Percentiles rank a stretch among this genome's conserved stretches.
Conservation (phyloP, 2,797 vertebrate species). For the Psittacula derbiana region DNA sequence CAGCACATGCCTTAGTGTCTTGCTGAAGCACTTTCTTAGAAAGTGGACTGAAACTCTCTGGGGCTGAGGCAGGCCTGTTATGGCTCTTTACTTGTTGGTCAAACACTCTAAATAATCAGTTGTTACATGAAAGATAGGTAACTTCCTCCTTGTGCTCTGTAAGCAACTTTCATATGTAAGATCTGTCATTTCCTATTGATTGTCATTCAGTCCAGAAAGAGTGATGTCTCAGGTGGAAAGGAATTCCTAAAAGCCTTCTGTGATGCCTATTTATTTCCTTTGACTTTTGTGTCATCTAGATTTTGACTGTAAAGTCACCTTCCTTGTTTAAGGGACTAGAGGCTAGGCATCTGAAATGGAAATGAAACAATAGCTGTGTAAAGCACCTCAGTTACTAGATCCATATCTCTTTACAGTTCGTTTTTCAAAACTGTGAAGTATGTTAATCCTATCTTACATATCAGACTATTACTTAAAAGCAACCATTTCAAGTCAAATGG, state of each 20-base stretch:
- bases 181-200: neutral
- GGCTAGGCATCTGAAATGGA: neutral
- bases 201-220: neutral
- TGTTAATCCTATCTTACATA: neutral
- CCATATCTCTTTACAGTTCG: neutral
- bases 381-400: neutral
- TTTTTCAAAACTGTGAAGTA: neutral
- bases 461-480: neutral
- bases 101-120: neutral
- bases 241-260: neutral
- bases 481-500: neutral
- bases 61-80: neutral
- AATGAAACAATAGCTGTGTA: neutral
- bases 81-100: neutral
- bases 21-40: neutral
- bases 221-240: neutral
- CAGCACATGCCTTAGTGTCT: neutral
- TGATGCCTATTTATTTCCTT: neutral
- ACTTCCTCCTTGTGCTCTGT: neutral
- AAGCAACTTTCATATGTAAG: neutral
- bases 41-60: neutral
- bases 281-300: neutral
- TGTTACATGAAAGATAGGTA: neutral
- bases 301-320: neutral
- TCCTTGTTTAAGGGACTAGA: neutral